Conservation (phyloP, 2,888 invertebrate genomes). For the Cataglyphis livida region DNA sequence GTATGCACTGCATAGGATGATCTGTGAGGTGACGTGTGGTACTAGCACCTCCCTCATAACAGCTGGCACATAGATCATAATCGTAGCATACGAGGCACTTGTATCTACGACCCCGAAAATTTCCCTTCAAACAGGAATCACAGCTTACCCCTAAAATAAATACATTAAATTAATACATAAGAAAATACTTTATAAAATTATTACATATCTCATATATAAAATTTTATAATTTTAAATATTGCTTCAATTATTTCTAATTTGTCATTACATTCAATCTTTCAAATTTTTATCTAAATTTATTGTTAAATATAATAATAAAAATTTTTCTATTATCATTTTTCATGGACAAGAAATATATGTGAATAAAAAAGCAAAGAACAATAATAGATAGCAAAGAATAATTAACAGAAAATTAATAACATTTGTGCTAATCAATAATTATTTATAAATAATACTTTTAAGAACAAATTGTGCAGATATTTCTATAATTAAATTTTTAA, state of each 20-base stretch:
- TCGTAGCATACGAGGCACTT: constrained; percentile 99
- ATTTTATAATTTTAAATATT: constrained; percentile 3
- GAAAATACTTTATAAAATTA: neutral
- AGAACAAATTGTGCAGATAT: neutral
- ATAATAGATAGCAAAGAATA: neutral
- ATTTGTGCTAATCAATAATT: neutral
- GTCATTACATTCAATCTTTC: neutral
- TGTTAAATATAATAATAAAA: neutral
- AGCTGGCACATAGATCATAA: constrained; percentile 98
- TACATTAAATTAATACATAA: neutral
- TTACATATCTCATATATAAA: neutral
- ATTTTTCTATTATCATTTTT: neutral
- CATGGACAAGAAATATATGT: neutral
- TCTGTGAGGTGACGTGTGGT: constrained; percentile 97
- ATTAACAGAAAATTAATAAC: neutral
- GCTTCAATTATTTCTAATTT: neutral
- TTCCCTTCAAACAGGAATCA: constrained; percentile 99
- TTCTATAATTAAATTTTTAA: neutral
- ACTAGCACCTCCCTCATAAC: constrained; percentile 96
- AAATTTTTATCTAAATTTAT: neutral
- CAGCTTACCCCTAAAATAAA: constrained; percentile 96
- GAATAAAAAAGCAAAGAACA: neutral
- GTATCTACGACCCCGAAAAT: constrained; percentile 98
- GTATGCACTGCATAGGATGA: constrained; percentile 99
- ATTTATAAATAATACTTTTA: neutral